phyloP scores from a whole-genome alignment of 1,140 invertebrate genomes.

The Acyrthosiphon pisum region DNA sequence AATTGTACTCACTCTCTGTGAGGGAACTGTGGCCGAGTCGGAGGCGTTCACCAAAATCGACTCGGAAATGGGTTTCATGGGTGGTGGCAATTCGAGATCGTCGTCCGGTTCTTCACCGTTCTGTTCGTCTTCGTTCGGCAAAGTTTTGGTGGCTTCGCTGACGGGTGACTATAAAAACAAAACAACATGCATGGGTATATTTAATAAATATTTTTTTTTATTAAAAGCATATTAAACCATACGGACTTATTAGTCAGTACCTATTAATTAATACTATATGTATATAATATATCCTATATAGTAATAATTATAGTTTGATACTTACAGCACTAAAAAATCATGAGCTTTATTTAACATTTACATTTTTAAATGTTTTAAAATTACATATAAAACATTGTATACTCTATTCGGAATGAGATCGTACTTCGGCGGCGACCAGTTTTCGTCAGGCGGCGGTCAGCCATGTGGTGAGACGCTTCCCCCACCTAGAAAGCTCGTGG shows the following conservation, averaged over 20 bases:
- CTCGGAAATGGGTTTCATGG: slow-evolving; percentile 93
- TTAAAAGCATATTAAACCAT: neutral
- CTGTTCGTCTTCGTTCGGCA: slow-evolving; percentile 61
- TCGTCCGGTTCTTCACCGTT: slow-evolving; percentile 75
- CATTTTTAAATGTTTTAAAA: neutral
- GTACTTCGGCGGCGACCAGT: no score
- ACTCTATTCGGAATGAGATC: no score
- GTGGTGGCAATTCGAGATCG: slow-evolving; percentile 87
- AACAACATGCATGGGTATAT: neutral
- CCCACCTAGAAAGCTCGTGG: no score
- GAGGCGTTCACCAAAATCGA: slow-evolving; percentile 67
- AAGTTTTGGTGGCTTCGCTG: slow-evolving; percentile 56
- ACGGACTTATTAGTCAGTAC: neutral
- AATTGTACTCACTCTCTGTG: slow-evolving; percentile 44
- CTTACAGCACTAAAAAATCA: neutral
- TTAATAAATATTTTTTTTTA: neutral
- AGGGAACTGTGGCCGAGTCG: neutral
- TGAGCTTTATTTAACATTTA: no score
- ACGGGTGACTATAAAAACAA: slow-evolving; percentile 45
- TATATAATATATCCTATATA: neutral
- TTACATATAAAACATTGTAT: neutral
- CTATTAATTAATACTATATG: neutral
- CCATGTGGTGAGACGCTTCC: no score
- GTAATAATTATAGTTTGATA: neutral
- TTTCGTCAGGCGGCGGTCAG: no score